Evolutionary conservation across 2,797 vertebrate species (phyloP), one percentile per base, ranked within the genome.

Genomic region (Salarias fasciatus): DNA sequence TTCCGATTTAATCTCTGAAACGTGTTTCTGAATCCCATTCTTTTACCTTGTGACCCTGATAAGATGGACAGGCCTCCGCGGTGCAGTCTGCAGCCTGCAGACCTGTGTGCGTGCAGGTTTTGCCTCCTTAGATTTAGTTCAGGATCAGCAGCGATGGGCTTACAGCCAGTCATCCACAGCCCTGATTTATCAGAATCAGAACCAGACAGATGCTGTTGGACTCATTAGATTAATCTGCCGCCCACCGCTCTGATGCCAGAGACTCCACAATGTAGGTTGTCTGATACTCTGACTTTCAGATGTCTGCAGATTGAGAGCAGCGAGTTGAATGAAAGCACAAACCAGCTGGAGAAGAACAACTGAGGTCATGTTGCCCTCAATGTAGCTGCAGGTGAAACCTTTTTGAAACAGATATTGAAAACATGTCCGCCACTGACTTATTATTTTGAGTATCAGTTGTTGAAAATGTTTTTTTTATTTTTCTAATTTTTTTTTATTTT

Each of bases 131-230:
- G 63, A 61, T 53, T 71, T 48, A 71, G 77, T 33, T 56, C 63
- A 77, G 76, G 70, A 63, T 75, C 57, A 69, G 57, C 30, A 1
- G 50, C 6, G 65, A 55, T 1, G 44, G 56, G 67, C 64, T 57
- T 11, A 41, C 7, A 4, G 69, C 57, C 55, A 68, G 44, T 5
- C 28, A 1, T 41, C 35, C 8, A 35, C 69, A 49, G 63, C 18
- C 24, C 37, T 7, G 38, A 55, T 60, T 70, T 42, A 30, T 53
- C 50, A 42, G 68, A 80, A 73, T 65, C 79, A 69, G 63, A 78
- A 80, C 53, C 65, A 36, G 64, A 9, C 72, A 77, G 70, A 69
- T 53, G 69, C 38, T 24, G 51, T 4, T 37, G 49, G 53, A 70
- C 59, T 63, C 58, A 43, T 67, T 33, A 54, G 53, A 64, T 69